A percentile compares a stretch with the other conserved stretches of the same genome.
These are phyloP conservation scores for Phyllostomus discolor DNA, from an alignment of 2,113 vertebrate genomes.

Conservation along the genomic window DNA sequence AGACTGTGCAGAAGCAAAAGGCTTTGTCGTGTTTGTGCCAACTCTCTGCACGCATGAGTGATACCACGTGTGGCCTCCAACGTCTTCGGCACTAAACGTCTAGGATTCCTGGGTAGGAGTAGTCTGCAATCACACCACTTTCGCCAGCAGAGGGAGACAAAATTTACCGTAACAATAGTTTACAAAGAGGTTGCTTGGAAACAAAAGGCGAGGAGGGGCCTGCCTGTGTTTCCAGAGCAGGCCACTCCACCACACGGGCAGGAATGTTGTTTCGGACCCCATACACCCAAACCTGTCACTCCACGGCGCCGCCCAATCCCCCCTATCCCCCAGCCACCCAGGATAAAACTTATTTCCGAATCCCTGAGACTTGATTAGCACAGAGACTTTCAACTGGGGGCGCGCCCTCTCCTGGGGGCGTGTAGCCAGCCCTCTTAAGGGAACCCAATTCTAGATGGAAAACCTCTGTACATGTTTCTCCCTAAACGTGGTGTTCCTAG, in stretches of 20 bases:
- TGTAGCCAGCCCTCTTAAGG: neutral
- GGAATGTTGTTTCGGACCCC: neutral
- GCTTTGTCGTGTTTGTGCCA: neutral
- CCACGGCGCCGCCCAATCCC: accelerated
- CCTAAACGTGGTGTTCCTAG: neutral
- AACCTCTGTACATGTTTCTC: neutral
- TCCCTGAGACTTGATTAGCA: neutral
- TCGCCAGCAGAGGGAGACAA: conserved; percentile 50
- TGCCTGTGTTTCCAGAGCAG: neutral
- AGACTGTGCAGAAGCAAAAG: neutral
- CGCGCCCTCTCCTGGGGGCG: neutral
- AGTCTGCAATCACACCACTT: neutral
- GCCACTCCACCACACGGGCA: neutral
- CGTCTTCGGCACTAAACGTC: neutral
- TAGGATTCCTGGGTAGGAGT: neutral
- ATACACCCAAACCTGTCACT: neutral
- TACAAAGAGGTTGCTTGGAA: conserved; percentile 37
- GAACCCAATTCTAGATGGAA: neutral
- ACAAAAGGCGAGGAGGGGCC: conserved; percentile 35
- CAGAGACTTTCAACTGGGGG: neutral
- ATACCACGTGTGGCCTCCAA: neutral
- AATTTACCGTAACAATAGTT: neutral
- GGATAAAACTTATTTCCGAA: neutral
- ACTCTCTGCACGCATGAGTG: neutral
- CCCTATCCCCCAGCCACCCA: too few relatives aligned